These are phyloP conservation scores for Astropecten irregularis DNA, from an alignment of 53 echinoderm and acorn worm species.

Conservation along the genomic window DNA sequence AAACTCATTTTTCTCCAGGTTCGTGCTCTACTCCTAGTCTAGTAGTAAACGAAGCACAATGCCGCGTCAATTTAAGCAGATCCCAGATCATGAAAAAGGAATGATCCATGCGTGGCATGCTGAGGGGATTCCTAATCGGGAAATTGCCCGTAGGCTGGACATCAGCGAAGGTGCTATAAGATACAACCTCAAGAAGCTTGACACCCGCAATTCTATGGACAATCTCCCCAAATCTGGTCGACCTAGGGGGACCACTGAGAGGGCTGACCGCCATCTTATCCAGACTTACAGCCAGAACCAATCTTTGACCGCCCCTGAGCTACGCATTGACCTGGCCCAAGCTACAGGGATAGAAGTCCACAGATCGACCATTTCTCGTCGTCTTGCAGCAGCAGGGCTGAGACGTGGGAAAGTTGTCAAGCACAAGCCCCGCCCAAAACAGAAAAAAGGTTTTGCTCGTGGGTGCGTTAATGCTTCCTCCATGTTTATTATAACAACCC, in stretches of 20 bases:
- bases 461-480: too few relatives aligned
- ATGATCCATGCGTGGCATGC: not conserved
- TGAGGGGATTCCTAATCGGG: slow-evolving; percentile 17
- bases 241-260: not conserved
- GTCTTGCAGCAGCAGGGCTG: not conserved
- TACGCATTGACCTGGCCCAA: not conserved
- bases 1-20: too few relatives aligned
- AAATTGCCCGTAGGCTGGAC: not conserved
- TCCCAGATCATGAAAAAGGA: slow-evolving; percentile 2
- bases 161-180: not conserved
- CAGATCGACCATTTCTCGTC: not conserved
- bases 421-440: not conserved
- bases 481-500: too few relatives aligned
- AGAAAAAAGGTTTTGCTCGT: too few relatives aligned
- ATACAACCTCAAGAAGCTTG: not conserved
- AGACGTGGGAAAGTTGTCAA: not conserved
- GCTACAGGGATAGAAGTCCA: not conserved
- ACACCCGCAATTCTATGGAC: not conserved
- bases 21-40: too few relatives aligned
- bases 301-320: slow-evolving; percentile 23
- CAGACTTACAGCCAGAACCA: not conserved
- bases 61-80: not conserved
- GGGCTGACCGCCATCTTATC: slow-evolving; percentile 19
- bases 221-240: slow-evolving; percentile 11
- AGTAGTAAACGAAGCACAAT: not conserved